Conservation (phyloP, 2,888 invertebrate genomes). For the Muscina levida region DNA sequence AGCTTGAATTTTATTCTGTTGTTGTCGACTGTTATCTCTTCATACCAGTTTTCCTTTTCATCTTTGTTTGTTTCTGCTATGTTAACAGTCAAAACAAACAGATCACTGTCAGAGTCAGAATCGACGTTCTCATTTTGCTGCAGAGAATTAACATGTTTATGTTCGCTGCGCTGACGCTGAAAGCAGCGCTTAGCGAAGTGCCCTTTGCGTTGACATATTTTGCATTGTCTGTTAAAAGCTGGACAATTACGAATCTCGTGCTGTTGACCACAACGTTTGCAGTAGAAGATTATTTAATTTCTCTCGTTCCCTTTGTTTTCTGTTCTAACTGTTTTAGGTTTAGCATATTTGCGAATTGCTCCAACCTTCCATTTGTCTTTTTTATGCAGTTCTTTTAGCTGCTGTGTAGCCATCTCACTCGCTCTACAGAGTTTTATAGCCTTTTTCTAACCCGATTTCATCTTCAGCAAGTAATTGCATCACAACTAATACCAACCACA, state of each 20-base stretch:
- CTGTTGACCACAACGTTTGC: conserved; percentile 51
- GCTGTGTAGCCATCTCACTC: conserved; percentile 59
- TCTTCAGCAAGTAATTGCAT: conserved; percentile 54
- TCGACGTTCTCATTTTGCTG: too few species aligned
- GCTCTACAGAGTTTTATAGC: conserved; percentile 60
- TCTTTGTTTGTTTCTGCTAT: conserved; percentile 54
- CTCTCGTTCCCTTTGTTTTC: conserved; percentile 44
- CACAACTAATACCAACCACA: conserved; percentile 53
- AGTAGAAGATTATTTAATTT: conserved; percentile 40
- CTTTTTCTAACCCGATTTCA: conserved; percentile 54
- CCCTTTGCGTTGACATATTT: conserved; percentile 47
- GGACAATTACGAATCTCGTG: conserved; percentile 57
- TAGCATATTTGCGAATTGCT: conserved; percentile 49
- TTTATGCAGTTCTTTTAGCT: conserved; percentile 50
- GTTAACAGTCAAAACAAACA: background rate
- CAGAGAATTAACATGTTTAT: conserved; percentile 3
- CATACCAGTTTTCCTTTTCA: conserved; percentile 53
- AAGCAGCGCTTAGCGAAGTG: conserved; percentile 33
- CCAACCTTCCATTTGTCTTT: conserved; percentile 60
- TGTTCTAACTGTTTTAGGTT: conserved; percentile 25
- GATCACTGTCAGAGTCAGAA: conserved; percentile 1
- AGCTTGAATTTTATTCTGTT: conserved; percentile 62
- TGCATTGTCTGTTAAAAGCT: conserved; percentile 59
- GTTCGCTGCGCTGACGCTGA: conserved; percentile 1
- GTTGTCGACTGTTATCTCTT: conserved; percentile 55